Conservation (phyloP, 2,888 invertebrate genomes). For the Spilarctia lutea region DNA sequence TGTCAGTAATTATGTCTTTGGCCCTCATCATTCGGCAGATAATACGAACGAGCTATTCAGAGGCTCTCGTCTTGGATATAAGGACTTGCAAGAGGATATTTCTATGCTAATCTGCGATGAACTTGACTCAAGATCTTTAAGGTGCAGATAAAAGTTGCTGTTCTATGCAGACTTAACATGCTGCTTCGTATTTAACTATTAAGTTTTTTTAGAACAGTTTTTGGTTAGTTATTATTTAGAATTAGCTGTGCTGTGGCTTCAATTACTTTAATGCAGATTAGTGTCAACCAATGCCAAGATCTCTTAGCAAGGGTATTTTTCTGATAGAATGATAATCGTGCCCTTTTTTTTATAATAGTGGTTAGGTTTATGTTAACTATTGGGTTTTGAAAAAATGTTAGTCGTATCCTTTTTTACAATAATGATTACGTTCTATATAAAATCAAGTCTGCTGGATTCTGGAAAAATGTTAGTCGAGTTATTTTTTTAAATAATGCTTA, state of each 20-base stretch:
- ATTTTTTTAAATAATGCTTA: too few relatives aligned
- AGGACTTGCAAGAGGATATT: conserved; percentile 27
- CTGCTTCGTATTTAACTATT: not conserved
- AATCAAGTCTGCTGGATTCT: too few relatives aligned
- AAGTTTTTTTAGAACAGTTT: not conserved
- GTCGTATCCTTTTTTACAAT: too few relatives aligned
- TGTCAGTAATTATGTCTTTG: conserved; percentile 46
- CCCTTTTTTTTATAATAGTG: too few relatives aligned
- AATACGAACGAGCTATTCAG: conserved; percentile 29
- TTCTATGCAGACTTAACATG: not conserved
- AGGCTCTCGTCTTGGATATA: not conserved
- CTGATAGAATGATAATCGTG: too few relatives aligned
- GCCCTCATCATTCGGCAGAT: conserved; percentile 40
- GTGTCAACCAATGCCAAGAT: too few relatives aligned
- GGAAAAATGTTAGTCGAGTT: too few relatives aligned
- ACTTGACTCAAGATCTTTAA: not conserved
- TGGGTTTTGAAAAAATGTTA: too few relatives aligned
- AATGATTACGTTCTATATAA: too few relatives aligned
- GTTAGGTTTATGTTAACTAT: too few relatives aligned
- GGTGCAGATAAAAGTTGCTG: not conserved
- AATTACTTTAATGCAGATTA: not conserved
- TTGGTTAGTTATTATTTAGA: not conserved
- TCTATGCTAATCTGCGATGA: conserved; percentile 16
- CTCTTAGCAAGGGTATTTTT: too few relatives aligned
- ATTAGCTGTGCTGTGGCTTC: not conserved